Conservation (phyloP, 2,797 vertebrate genomes). For the Chromis chromis region DNA sequence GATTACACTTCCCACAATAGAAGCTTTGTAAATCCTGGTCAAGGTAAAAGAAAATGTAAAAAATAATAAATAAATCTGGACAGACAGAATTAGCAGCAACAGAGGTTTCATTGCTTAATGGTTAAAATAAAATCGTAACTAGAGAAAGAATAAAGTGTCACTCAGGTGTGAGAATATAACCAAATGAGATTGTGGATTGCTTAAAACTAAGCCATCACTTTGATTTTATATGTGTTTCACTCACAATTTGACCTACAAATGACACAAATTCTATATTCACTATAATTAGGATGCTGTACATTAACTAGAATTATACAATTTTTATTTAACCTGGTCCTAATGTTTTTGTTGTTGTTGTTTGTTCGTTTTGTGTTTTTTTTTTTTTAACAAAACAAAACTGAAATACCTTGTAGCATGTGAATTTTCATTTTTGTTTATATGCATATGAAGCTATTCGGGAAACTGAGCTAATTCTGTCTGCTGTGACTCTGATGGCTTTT, state of each 20-base stretch:
- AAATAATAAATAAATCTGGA: too few relatives aligned
- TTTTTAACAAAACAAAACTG: background rate
- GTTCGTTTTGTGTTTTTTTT: background rate
- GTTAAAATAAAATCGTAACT: too few relatives aligned
- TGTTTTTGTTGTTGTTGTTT: too few relatives aligned
- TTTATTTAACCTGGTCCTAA: background rate
- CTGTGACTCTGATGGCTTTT: slow-evolving; percentile 16
- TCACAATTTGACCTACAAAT: too few relatives aligned
- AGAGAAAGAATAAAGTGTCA: too few relatives aligned
- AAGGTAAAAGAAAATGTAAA: background rate
- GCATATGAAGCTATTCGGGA: slow-evolving; percentile 27
- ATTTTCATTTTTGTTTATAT: background rate
- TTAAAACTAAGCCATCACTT: too few relatives aligned
- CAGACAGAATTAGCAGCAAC: too few relatives aligned
- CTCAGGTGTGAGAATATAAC: too few relatives aligned
- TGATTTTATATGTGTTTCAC: too few relatives aligned
- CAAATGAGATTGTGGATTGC: too few relatives aligned
- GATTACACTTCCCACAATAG: background rate
- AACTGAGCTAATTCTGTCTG: slow-evolving; percentile 22
- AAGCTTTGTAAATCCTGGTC: background rate
- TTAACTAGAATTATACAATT: background rate
- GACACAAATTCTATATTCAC: background rate
- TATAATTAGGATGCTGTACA: background rate
- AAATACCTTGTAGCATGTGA: background rate
- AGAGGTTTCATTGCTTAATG: too few relatives aligned